Percentiles rank a stretch among this genome's conserved stretches.
Conservation (phyloP, 2,888 invertebrate genomes). For the Chirona hameri region DNA sequence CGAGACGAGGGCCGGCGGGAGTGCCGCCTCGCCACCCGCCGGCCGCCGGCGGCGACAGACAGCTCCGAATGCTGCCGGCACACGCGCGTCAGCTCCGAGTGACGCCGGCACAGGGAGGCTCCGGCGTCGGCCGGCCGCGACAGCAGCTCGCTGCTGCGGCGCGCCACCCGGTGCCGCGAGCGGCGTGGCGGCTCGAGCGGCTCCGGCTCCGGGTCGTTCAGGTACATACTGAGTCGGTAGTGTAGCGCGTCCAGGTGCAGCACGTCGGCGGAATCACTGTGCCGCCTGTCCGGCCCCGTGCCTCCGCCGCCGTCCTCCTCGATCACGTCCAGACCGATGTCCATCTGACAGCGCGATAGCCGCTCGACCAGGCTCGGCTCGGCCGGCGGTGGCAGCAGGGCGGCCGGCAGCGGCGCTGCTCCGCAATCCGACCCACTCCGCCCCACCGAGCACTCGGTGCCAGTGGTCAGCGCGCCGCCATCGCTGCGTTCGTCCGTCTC, state of each 20-base stretch:
- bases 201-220: slow-evolving; percentile 43
- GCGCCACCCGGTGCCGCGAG: background rate
- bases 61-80: background rate
- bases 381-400: background rate
- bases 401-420: background rate
- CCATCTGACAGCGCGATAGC: background rate
- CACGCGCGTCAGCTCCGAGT: background rate
- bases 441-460: background rate
- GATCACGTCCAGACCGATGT: background rate
- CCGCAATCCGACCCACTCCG: background rate
- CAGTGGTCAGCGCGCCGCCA: background rate
- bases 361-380: background rate
- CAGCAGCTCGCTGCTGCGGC: background rate
- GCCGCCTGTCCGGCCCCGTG: background rate
- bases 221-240: slow-evolving; percentile 38
- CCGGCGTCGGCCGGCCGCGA: background rate
- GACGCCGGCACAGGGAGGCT: background rate
- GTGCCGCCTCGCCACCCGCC: background rate
- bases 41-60: background rate
- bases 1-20: background rate
- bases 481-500: too few species aligned
- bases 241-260: slow-evolving; percentile 35
- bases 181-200: slow-evolving; percentile 48
- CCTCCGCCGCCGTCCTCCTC: background rate
- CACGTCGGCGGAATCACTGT: background rate